Evolutionary conservation across 2,888 invertebrate species (phyloP).

Genomic region (Heteromyza rotundicornis): DNA sequence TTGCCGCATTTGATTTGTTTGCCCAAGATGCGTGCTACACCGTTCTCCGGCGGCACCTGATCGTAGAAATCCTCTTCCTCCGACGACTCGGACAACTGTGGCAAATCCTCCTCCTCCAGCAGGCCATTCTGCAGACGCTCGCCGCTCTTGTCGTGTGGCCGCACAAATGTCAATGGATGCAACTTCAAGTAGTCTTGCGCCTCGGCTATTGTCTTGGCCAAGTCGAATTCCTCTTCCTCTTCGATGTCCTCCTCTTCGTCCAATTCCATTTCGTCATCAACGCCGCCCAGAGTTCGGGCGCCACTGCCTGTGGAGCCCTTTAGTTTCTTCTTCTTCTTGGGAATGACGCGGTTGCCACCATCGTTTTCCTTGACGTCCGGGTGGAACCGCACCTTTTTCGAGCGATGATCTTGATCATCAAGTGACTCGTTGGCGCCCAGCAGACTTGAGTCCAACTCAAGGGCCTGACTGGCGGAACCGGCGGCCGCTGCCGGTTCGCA

Average conservation of each 20-base stretch:
- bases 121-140: conserved; percentile 37
- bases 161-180: conserved; percentile 51
- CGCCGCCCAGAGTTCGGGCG: neutral
- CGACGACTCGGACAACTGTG: conserved; percentile 28
- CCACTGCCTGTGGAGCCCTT: conserved; percentile 17
- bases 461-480: conserved; percentile 10
- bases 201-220: conserved; percentile 47
- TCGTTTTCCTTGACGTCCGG: conserved; percentile 50
- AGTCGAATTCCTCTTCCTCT: conserved; percentile 46
- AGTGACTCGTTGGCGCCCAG: conserved; percentile 23
- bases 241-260: conserved; percentile 37
- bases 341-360: conserved; percentile 44
- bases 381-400: conserved; percentile 50
- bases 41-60: conserved; percentile 49
- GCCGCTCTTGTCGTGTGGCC: conserved; percentile 40
- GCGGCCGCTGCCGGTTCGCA: conserved; percentile 12
- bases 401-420: conserved; percentile 38
- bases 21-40: conserved; percentile 49
- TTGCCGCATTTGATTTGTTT: conserved; percentile 51
- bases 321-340: conserved; percentile 40
- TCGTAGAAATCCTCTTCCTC: conserved; percentile 44
- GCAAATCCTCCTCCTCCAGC: conserved; percentile 39
- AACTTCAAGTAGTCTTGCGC: conserved; percentile 48
- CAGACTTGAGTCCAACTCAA: neutral
- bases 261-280: conserved; percentile 28